Evolutionary conservation across 2,888 invertebrate genomes (phyloP), one percentile per base, ranked within the genome.

Genomic region (Drosophila longiperda): DNA sequence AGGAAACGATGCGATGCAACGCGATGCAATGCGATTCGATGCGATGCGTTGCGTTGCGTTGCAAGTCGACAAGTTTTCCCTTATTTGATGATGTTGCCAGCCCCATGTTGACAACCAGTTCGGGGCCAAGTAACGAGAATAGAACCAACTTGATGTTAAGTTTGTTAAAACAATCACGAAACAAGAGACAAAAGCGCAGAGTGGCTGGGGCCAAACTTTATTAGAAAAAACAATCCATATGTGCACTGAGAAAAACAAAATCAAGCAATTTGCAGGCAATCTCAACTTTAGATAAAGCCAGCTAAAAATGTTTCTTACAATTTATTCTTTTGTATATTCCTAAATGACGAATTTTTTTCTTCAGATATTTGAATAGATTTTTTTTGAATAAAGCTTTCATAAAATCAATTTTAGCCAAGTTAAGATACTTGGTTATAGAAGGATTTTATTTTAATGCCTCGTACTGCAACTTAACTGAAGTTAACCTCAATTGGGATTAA

Each of bases 151-250:
- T 65, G 54, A 64, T 55, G 61, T 79, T 23, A 45, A 15, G 1
- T 45, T 83, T 74, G 78, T 55, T 59, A 81, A 76, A 70, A 81
- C 78, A 74, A 77, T 69, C 83, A 81, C 78, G 78, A 80, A 76
- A 50, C 80, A 64, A 32, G 42, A 40, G 38, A 55, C 55, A 55
- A 55, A 73, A 63, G 71, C 50, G 63, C 42, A 42, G 60, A 38
- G 59, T 67, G 34, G 45, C 20, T 1, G 45, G 23, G 45, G 15
- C 45, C 45, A 45, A 63, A 52, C 59, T 65, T 71, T 66, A 69
- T 68, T 76, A 66, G 80, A 75, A 55, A 77, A 66, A 50, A 45
- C 45, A 63, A 23, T 45, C 49, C 63, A 63, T 26, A 38, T 15
- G 12, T 77, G 38, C 55, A 77, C 64, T 52, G 42, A 20, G 8